Evolutionary conservation across 2,888 invertebrate genomes (phyloP).

Genomic region (Drosophila peninsularis): DNA sequence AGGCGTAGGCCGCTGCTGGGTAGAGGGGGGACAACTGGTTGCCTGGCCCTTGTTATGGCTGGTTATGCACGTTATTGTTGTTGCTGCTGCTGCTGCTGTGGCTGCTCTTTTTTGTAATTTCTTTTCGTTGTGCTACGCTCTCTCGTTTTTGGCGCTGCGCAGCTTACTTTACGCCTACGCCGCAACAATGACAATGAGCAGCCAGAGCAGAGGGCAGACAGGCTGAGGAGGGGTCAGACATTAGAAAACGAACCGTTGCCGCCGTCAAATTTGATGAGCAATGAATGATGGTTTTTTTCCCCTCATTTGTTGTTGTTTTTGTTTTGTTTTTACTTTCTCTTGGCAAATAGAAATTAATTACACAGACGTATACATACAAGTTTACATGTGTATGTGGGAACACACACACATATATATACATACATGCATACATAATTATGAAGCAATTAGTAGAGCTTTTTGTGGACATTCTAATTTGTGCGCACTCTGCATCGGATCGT

Average conservation of each 20-base stretch:
- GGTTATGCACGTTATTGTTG: constrained; percentile 39
- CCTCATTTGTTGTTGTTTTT: constrained; percentile 1
- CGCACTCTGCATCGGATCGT: constrained; percentile 28
- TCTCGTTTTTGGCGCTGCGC: constrained; percentile 49
- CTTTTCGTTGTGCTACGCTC: constrained; percentile 17
- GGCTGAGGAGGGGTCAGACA: constrained; percentile 33
- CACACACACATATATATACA: neutral
- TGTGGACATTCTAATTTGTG: constrained; percentile 34
- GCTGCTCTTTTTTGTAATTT: neutral
- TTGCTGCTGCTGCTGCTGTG: constrained; percentile 6
- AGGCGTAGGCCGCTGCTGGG: constrained; percentile 1
- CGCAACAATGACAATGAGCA: constrained; percentile 25
- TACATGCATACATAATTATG: neutral
- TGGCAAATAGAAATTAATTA: constrained; percentile 76
- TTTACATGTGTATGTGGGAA: neutral
- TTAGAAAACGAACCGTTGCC: constrained; percentile 65
- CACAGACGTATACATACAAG: constrained; percentile 13
- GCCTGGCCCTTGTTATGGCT: constrained; percentile 45
- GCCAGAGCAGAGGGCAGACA: constrained; percentile 18
- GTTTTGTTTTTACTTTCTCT: constrained; percentile 74
- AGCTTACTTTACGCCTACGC: constrained; percentile 66
- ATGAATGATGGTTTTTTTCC: constrained; percentile 48
- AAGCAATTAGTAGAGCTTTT: constrained; percentile 40
- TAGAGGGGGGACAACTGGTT: constrained; percentile 18
- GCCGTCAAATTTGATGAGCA: constrained; percentile 71